Conservation (phyloP, 2,888 invertebrate species). For the Leptinotarsa haldemani region DNA sequence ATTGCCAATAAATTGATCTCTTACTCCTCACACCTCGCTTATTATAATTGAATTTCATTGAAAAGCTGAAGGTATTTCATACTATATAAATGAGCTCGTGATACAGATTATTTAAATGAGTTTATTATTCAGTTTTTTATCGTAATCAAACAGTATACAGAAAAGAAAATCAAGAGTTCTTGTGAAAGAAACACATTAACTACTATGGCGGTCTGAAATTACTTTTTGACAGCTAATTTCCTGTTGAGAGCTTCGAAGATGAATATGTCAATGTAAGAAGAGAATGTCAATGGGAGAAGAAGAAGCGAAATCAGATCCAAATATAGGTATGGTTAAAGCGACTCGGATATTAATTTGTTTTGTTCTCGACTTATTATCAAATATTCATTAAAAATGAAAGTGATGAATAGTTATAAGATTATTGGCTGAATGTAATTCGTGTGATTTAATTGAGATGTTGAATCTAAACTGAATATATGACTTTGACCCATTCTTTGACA, state of each 20-base stretch:
- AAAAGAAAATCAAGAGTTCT: not conserved
- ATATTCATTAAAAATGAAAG: not conserved
- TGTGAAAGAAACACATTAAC: not conserved
- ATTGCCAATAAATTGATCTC: too few relatives aligned
- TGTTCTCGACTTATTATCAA: not conserved
- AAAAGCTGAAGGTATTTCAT: too few relatives aligned
- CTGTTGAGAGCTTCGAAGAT: not conserved
- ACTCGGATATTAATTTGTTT: not conserved
- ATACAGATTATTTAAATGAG: too few relatives aligned
- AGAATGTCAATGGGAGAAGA: not conserved
- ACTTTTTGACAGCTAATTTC: conserved; percentile 2
- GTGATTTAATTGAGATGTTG: not conserved
- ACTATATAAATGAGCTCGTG: too few relatives aligned
- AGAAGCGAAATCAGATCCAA: conserved; percentile 2
- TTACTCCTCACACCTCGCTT: too few relatives aligned
- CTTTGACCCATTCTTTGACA: too few relatives aligned
- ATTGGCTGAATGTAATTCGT: not conserved
- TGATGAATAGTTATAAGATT: not conserved
- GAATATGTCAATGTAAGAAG: not conserved
- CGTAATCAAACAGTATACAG: not conserved
- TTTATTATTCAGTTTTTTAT: too few relatives aligned
- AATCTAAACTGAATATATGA: not conserved
- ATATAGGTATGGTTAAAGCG: not conserved
- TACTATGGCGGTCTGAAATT: not conserved
- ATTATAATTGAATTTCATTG: too few relatives aligned